Evolutionary conservation across 2,888 invertebrate species (phyloP), one percentile per base, ranked within the genome.

Genomic region (Nomada lathburiana): DNA sequence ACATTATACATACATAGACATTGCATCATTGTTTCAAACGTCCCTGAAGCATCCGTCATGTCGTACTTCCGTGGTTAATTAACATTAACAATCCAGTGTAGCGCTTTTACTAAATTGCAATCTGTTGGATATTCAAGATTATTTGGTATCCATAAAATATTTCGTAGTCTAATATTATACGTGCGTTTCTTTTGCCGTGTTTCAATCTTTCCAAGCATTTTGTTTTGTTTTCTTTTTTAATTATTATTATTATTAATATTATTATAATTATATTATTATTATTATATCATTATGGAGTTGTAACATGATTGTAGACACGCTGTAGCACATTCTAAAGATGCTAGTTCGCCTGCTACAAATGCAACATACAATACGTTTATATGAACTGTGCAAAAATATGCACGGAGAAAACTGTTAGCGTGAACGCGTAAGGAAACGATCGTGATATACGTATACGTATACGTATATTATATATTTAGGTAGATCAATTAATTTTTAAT

Each of bases 371-470:
- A 36, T 55, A 65, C 52, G 67, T 69, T 59, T 60, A 64, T 44
- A 71, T 36, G 57, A 57, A 76, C 60, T 76, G 50, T 60, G 64
- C 62, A 10, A 64, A 42, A 44, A 72, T 26, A 42, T 53, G 70
- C 64, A 26, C 73, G 57, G 83, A 77, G 86, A 82, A 86, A 83
- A 82, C 60, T 83, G 83, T 85, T 86, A 79, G 78, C 70, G 53
- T 18, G 29, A 44, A 26, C 44, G 42, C 36, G 63, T 68, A 44
- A 18, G 47, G 36, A 63, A 70, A 73, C 50, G 64, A 70, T 62
- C 60, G 55, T 55, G 65, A 70, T 67, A 68, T 18, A 36, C 57
- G 29, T 77, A 57, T 20, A 29, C 20, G 1, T 2, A 11, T 18
- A 44, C n/a, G 5, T 26, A 64, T 47, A 60, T 50, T 72, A 47